A percentile compares a stretch with the other conserved stretches of the same genome.
Conservation (phyloP, 1,140 invertebrate genomes). For the Drosophila baimaii region DNA sequence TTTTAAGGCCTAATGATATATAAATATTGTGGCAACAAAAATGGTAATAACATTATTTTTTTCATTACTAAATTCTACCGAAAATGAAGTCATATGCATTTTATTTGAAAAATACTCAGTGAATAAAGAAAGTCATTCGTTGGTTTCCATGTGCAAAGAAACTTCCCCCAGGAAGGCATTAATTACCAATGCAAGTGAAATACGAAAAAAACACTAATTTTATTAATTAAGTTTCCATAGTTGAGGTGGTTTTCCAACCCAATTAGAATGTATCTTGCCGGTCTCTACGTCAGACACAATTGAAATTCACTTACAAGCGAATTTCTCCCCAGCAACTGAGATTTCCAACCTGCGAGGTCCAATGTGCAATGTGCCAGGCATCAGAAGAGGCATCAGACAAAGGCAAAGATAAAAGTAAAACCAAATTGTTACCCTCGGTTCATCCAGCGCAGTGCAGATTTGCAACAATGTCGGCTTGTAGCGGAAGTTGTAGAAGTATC, state of each 20-base stretch:
- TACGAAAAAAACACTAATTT: background rate
- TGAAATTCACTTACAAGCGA: constrained; percentile 34
- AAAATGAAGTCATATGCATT: too few relatives aligned
- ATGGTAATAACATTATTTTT: too few relatives aligned
- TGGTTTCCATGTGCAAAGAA: background rate
- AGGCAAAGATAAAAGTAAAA: constrained; percentile 51
- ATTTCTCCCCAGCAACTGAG: constrained; percentile 33
- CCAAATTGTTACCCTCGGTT: constrained; percentile 54
- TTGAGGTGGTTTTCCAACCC: background rate
- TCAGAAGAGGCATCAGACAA: constrained; percentile 26
- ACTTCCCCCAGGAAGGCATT: too few relatives aligned
- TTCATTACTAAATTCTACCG: too few relatives aligned
- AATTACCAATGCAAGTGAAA: background rate
- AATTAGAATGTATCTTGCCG: constrained; percentile 32
- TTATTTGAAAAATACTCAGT: too few relatives aligned
- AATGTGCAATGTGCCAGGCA: constrained; percentile 53
- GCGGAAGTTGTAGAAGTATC: constrained; percentile 71
- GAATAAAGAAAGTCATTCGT: background rate
- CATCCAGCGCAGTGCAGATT: constrained; percentile 57
- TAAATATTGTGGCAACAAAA: too few relatives aligned
- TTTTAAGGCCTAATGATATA: too few relatives aligned
- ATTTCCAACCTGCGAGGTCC: constrained; percentile 26
- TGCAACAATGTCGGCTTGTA: constrained; percentile 73
- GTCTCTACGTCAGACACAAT: constrained; percentile 21
- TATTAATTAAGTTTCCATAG: background rate